Percentiles rank a stretch among this genome's conserved stretches.
phyloP scores from a whole-genome alignment of 2,888 invertebrate genomes.

The Cheilosia impressa region DNA sequence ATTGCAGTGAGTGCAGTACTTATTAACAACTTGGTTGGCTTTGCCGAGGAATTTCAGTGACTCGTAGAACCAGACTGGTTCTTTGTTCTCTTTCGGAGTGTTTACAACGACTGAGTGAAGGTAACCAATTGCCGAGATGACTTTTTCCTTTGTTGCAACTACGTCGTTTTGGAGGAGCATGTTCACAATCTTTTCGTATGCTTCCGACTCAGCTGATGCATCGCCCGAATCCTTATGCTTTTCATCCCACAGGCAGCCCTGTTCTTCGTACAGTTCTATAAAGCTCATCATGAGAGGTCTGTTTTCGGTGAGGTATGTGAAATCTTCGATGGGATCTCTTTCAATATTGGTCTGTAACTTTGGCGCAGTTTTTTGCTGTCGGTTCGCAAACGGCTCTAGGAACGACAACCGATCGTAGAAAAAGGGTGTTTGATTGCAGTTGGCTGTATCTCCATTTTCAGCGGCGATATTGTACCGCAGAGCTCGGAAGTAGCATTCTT shows the following conservation, averaged over 20 bases:
- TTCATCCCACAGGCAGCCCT: slow-evolving; percentile 47
- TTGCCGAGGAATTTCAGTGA: slow-evolving; percentile 35
- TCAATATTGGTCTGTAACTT: background rate
- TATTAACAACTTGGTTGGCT: slow-evolving; percentile 9
- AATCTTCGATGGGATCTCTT: background rate
- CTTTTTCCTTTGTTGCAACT: slow-evolving; percentile 23
- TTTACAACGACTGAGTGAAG: slow-evolving; percentile 15
- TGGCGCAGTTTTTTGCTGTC: background rate
- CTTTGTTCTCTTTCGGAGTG: slow-evolving; percentile 10
- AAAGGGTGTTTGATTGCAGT: background rate
- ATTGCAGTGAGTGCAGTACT: slow-evolving; percentile 50
- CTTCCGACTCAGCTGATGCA: slow-evolving; percentile 13
- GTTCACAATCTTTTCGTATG: slow-evolving; percentile 36
- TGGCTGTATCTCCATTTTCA: background rate
- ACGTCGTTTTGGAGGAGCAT: slow-evolving; percentile 21
- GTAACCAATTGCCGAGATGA: slow-evolving; percentile 24
- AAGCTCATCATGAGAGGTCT: slow-evolving; percentile 41
- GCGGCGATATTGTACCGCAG: too few relatives aligned
- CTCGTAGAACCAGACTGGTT: slow-evolving; percentile 55
- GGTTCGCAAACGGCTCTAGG: slow-evolving; percentile 12
- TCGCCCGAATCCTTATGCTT: slow-evolving; percentile 22
- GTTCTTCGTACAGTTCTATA: slow-evolving; percentile 42
- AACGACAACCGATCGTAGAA: slow-evolving; percentile 18
- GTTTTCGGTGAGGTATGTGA: slow-evolving; percentile 6
- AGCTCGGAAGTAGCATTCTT: background rate